Evolutionary conservation across 2,113 vertebrate species (phyloP), one percentile per base, ranked within the genome.

Genomic region (Semnornis frantzii): DNA sequence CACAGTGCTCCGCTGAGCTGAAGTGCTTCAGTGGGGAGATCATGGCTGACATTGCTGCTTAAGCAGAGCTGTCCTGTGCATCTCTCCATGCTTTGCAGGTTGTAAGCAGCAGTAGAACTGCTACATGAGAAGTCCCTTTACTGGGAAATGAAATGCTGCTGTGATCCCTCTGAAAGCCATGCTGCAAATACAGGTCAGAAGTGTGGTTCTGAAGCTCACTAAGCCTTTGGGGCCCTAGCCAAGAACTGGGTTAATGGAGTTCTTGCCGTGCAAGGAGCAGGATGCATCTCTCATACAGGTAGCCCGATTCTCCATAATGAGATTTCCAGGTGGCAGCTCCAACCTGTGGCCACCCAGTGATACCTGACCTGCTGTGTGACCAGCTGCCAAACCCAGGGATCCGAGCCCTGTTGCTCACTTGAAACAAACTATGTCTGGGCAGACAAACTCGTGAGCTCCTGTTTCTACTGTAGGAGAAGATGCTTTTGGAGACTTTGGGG

Each of bases 31-130:
- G 25, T 59, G 78, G 54, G 60, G 60, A 63, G 31, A 7, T 10
- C 27, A 3, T 33, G 0, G 1, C 30, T 80, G 30, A 44, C 66
- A 6, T 50, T n/a, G 28, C 30, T 55, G 2, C 18, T n/a, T 30
- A 21, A 46, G n/a, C 21, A 16, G 44, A 85, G 42, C 54, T 1
- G 0, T n/a, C 62, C 39, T 3, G 0, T 5, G 18, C 5, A 24
- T 30, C 82, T 37, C 2, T 0, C 33, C 30, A 17, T 0, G 4
- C 20, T 82, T 23, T 69, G 77, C 39, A 34, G 71, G 3, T 2
- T 19, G 8, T 1, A 0, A 0, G 1, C 50, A 31, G 24, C 55
- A 30, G 11, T 44, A 12, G 50, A 88, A 14, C 14, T 1, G 0
- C 37, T 6, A 3, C 19, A 0, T 60, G 37, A 23, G 2, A 74